These are phyloP conservation scores for Atherix ibis DNA, from an alignment of 2,888 invertebrate genomes.

Conservation along the genomic window DNA sequence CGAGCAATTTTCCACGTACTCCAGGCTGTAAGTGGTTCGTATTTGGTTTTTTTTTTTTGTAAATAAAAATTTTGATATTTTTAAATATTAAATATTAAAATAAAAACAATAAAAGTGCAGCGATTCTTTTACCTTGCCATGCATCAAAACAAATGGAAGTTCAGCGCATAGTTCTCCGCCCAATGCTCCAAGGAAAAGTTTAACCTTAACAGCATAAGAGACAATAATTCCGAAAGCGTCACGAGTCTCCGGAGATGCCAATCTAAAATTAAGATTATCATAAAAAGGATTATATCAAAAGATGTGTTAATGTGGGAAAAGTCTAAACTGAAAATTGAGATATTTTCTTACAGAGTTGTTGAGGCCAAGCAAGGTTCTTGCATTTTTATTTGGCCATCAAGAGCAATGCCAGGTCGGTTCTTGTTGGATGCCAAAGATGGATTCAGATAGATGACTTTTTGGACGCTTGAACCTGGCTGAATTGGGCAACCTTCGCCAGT, in stretches of 20 bases:
- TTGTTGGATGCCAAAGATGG: constrained; percentile 64
- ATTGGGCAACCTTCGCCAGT: constrained; percentile 57
- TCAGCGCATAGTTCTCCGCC: constrained; percentile 86
- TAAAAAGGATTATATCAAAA: not conserved
- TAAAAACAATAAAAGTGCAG: no score
- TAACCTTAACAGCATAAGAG: constrained; percentile 88
- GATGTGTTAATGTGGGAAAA: not conserved
- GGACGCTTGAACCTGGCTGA: constrained; percentile 40
- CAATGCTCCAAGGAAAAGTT: constrained; percentile 81
- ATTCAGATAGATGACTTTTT: constrained; percentile 74
- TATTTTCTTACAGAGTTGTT: constrained; percentile 61
- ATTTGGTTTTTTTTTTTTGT: no score
- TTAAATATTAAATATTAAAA: no score
- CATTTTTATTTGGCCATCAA: constrained; percentile 77
- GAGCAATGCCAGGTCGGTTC: constrained; percentile 75
- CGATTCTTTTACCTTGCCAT: constrained; percentile 65
- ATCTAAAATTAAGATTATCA: constrained; percentile 30
- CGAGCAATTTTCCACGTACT: not conserved
- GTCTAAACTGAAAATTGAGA: not conserved
- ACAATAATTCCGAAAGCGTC: constrained; percentile 93
- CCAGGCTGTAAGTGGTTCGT: no score
- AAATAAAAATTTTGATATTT: no score
- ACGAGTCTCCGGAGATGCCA: constrained; percentile 63
- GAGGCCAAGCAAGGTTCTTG: constrained; percentile 78
- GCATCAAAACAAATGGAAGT: constrained; percentile 82